Conservation (phyloP, 2,797 vertebrate species). For the Alfaro cultratus region DNA sequence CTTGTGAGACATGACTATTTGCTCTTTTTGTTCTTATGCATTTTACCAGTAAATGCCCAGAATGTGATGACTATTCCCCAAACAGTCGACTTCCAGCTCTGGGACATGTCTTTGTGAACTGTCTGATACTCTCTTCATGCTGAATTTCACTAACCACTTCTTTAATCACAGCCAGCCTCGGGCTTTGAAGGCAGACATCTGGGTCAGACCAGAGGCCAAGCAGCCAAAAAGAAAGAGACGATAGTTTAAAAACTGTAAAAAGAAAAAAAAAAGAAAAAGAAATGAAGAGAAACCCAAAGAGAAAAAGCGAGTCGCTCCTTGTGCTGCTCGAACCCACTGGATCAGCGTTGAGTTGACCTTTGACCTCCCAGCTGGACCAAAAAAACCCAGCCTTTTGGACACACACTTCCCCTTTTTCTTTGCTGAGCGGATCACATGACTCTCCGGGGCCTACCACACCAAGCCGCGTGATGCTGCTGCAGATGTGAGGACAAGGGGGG, state of each 20-base stretch:
- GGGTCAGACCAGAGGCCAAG: constrained; percentile 50
- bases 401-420: constrained; percentile 71
- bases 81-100: constrained; percentile 8
- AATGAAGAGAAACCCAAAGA: constrained; percentile 15
- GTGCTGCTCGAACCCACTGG: constrained; percentile 55
- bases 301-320: constrained; percentile 43
- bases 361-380: constrained; percentile 68
- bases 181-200: constrained; percentile 30
- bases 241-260: constrained; percentile 9
- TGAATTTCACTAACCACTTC: constrained; percentile 37
- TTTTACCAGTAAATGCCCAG: constrained; percentile 8
- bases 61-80: constrained; percentile 13
- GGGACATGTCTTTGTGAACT: constrained; percentile 28
- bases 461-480: constrained; percentile 79
- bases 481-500: constrained; percentile 72
- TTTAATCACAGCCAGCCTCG: constrained; percentile 28
- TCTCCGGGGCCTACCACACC: constrained; percentile 47
- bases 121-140: constrained; percentile 45
- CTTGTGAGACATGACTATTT: neutral
- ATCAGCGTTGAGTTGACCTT: constrained; percentile 65
- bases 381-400: constrained; percentile 49
- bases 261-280: neutral
- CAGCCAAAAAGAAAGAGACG: constrained; percentile 27
- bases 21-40: constrained; percentile 14
- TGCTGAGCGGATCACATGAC: constrained; percentile 75